These are phyloP conservation scores for Cisticola juncidis DNA, from an alignment of 2,113 vertebrate genomes.

Conservation along the genomic window DNA sequence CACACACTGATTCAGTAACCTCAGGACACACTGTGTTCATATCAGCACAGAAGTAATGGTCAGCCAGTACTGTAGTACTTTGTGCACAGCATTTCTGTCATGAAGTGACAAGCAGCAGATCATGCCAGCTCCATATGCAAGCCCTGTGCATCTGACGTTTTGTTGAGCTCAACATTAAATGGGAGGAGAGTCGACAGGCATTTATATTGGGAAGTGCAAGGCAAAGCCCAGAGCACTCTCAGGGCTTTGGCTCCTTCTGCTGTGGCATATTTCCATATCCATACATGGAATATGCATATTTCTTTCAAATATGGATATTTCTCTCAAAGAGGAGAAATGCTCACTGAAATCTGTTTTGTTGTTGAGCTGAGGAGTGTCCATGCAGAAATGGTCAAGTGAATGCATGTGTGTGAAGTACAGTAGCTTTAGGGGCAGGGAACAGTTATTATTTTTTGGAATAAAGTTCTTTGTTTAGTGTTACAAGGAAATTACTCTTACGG, in stretches of 20 bases:
- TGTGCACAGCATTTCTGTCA: background rate
- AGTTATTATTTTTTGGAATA: background rate
- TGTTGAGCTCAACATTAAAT: background rate
- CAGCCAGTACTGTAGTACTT: background rate
- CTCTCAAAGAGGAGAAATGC: background rate
- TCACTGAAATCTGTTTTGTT: background rate
- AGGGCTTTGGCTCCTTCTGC: background rate
- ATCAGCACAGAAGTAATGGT: background rate
- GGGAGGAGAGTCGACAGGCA: background rate
- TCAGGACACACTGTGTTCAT: background rate
- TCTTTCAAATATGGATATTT: background rate
- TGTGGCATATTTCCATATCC: background rate
- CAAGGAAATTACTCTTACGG: background rate
- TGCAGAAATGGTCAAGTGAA: background rate
- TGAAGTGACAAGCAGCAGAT: background rate
- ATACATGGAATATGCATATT: background rate
- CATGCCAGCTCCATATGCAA: background rate
- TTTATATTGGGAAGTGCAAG: background rate
- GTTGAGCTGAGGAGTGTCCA: background rate
- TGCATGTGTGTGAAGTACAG: background rate
- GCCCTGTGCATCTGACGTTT: background rate
- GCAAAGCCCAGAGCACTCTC: background rate
- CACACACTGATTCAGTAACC: background rate
- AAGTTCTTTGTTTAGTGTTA: background rate
- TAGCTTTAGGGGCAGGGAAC: background rate